phyloP scores from a whole-genome alignment of 2,888 invertebrate species.

The Drosophila quasianomalipes region DNA sequence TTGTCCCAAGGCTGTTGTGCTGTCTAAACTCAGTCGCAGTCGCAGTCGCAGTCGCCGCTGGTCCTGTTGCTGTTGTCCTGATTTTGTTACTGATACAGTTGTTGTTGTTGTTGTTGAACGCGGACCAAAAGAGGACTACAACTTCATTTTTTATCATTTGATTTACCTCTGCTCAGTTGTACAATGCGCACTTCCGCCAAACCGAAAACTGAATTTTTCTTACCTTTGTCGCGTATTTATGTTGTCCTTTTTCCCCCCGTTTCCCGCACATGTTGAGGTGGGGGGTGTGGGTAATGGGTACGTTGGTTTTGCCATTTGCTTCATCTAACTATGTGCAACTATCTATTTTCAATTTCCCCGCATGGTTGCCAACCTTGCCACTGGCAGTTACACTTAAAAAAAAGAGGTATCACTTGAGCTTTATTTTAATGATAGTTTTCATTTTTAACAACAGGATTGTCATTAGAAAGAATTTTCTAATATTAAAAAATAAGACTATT shows the following conservation, averaged over 20 bases:
- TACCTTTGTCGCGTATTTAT: conserved; percentile 47
- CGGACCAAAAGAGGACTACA: conserved; percentile 49
- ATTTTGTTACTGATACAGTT: conserved; percentile 32
- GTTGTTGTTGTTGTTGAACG: conserved; percentile 7
- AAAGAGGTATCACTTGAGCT: not conserved
- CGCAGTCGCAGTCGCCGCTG: conserved; percentile 1
- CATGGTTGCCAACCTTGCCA: conserved; percentile 47
- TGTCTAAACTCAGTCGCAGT: conserved; percentile 1
- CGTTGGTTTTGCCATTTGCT: conserved; percentile 47
- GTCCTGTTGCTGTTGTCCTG: conserved; percentile 24
- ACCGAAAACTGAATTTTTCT: conserved; percentile 54
- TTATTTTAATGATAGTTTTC: not conserved
- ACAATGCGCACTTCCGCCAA: conserved; percentile 76
- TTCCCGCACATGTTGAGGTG: not conserved
- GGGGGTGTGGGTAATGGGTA: not conserved
- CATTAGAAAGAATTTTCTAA: not conserved
- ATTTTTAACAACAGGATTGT: not conserved
- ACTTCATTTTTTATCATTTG: conserved; percentile 78
- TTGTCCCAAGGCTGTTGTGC: conserved; percentile 63
- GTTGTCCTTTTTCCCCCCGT: conserved; percentile 30
- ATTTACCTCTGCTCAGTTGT: conserved; percentile 72
- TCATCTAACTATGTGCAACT: conserved; percentile 70
- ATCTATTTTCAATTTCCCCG: conserved; percentile 80
- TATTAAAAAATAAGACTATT: not conserved
- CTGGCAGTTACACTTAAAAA: conserved; percentile 19